These are phyloP conservation scores for Plutomurus gul DNA, from an alignment of 1,140 invertebrate genomes.

Conservation along the genomic window DNA sequence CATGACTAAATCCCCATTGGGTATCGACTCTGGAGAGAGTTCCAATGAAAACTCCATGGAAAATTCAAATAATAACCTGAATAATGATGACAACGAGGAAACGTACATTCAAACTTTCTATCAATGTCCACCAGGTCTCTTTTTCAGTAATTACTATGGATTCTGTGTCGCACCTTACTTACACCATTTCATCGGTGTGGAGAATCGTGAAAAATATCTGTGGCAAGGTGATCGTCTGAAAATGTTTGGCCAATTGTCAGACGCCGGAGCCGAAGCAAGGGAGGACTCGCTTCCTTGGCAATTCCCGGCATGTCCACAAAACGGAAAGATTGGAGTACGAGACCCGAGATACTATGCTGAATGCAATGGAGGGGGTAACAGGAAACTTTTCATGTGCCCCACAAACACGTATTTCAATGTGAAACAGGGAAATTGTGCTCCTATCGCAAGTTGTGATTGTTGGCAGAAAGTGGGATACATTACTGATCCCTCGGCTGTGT, in stretches of 20 bases:
- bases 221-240: slow-evolving; percentile 36
- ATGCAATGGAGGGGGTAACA: neutral
- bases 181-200: slow-evolving; percentile 36
- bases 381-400: slow-evolving; percentile 41
- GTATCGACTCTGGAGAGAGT: slow-evolving; percentile 11
- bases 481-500: neutral
- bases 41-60: slow-evolving; percentile 19
- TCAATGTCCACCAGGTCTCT: slow-evolving; percentile 43
- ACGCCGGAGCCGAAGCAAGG: neutral
- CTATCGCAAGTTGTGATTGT: slow-evolving; percentile 42
- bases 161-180: slow-evolving; percentile 48
- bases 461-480: slow-evolving; percentile 46
- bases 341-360: slow-evolving; percentile 47
- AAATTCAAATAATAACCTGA: neutral
- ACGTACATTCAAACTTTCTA: slow-evolving; percentile 29
- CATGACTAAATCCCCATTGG: neutral
- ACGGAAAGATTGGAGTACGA: slow-evolving; percentile 38
- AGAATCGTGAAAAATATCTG: slow-evolving; percentile 36
- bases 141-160: slow-evolving; percentile 39
- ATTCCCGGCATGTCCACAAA: neutral
- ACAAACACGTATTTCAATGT: slow-evolving; percentile 48
- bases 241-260: neutral
- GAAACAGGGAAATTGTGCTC: neutral
- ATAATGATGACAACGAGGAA: slow-evolving; percentile 34
- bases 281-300: slow-evolving; percentile 41